Percentiles rank a stretch among this genome's conserved stretches.
These are phyloP conservation scores for Fragum whitleyi DNA, from an alignment of 2,888 invertebrate species.

Conservation along the genomic window DNA sequence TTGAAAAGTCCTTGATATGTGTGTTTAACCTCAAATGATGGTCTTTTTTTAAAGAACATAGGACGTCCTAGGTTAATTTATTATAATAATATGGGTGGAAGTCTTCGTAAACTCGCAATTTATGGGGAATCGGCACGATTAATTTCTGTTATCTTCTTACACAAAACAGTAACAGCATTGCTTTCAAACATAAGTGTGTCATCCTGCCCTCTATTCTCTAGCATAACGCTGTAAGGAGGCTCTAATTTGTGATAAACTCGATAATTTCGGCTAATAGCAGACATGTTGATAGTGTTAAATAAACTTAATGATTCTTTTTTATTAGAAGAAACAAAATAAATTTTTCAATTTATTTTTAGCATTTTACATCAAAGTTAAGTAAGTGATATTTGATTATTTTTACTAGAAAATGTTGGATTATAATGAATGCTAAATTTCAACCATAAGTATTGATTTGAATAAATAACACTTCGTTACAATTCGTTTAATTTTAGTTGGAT, in stretches of 20 bases:
- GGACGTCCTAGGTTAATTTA: constrained; percentile 26
- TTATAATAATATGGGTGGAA: constrained; percentile 45
- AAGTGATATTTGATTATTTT: too few relatives aligned
- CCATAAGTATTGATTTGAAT: too few relatives aligned
- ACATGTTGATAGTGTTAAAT: constrained; percentile 88
- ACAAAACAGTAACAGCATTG: constrained; percentile 94
- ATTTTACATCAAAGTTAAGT: neutral
- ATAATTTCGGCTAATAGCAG: constrained; percentile 98
- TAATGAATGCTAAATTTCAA: too few relatives aligned
- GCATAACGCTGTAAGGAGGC: constrained; percentile 94
- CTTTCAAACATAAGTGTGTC: constrained; percentile 96
- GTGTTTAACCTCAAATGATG: too few relatives aligned
- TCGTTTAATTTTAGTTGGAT: neutral
- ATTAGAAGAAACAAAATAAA: constrained; percentile 26
- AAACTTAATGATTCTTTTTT: constrained; percentile 8
- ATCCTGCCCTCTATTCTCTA: constrained; percentile 95
- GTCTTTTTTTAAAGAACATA: too few relatives aligned
- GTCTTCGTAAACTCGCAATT: constrained; percentile 2
- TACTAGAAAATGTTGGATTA: too few relatives aligned
- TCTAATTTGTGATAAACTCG: constrained; percentile 95
- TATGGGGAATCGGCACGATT: neutral
- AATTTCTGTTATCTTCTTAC: constrained; percentile 86
- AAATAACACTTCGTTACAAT: neutral
- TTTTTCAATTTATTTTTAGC: constrained; percentile 9
- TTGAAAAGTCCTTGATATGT: too few relatives aligned